Percentiles rank a stretch among this genome's conserved stretches.
phyloP scores from a whole-genome alignment of 2,113 vertebrate species.

The Lepus americanus region DNA sequence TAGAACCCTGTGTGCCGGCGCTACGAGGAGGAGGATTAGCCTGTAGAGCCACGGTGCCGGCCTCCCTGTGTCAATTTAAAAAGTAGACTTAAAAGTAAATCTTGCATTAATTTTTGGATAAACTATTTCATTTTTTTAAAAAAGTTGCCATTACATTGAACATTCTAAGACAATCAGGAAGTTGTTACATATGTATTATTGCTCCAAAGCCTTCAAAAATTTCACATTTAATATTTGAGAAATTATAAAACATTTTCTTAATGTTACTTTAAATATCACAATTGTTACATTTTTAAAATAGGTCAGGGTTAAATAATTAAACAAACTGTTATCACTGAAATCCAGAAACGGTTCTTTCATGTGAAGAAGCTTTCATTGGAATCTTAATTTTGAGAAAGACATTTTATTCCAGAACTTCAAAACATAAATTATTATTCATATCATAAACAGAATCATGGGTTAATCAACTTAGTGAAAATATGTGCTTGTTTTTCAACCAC shows the following conservation, averaged over 20 bases:
- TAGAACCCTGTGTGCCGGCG: no score
- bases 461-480: constrained; percentile 5
- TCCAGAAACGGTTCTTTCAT: not conserved
- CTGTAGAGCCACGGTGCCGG: no score
- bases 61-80: not conserved
- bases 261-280: not conserved
- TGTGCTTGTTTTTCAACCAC: not conserved
- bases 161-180: constrained; percentile 2
- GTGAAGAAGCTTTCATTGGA: not conserved
- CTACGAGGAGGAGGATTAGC: no score
- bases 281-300: constrained; percentile 37
- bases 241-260: constrained; percentile 18
- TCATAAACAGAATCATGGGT: not conserved
- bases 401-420: not conserved
- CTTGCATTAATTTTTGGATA: not conserved
- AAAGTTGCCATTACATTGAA: not conserved
- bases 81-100: constrained; percentile 7
- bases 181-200: not conserved
- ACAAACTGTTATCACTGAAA: not conserved
- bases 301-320: not conserved
- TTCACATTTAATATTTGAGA: not conserved
- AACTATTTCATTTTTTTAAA: not conserved
- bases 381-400: constrained; percentile 27
- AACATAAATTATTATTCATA: not conserved
- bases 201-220: not conserved